Evolutionary conservation across 2,113 vertebrate genomes (phyloP).

Genomic region (Gobio gobio): DNA sequence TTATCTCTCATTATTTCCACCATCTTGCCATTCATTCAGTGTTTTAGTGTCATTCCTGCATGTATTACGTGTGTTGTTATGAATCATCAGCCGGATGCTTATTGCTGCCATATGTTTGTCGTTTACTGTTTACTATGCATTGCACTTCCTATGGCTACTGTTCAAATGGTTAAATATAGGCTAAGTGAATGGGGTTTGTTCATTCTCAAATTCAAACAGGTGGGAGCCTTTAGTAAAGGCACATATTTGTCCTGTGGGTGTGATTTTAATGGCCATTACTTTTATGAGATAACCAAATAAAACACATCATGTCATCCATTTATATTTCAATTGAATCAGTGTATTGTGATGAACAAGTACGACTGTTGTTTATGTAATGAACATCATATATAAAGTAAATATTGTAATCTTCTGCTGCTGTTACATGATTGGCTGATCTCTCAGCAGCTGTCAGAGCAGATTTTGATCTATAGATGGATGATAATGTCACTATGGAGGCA

Average conservation of each 20-base stretch:
- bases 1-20: neutral
- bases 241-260: neutral
- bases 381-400: neutral
- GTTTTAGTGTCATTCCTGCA: neutral
- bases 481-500: neutral
- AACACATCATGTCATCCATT: neutral
- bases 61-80: neutral
- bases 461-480: neutral
- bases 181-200: neutral
- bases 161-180: neutral
- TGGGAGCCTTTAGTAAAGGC: neutral
- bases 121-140: neutral
- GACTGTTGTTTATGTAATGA: neutral
- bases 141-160: no score
- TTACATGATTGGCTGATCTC: neutral
- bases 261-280: neutral
- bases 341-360: no score
- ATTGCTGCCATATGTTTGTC: neutral
- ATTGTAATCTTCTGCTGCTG: neutral
- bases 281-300: neutral
- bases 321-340: neutral
- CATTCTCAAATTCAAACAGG: neutral
- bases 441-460: neutral
- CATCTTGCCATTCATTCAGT: slow-evolving; percentile 2
- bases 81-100: slow-evolving; percentile 4